Evolutionary conservation across 1,140 invertebrate species (phyloP), one percentile per base, ranked within the genome.

Genomic region (Diprion similis): DNA sequence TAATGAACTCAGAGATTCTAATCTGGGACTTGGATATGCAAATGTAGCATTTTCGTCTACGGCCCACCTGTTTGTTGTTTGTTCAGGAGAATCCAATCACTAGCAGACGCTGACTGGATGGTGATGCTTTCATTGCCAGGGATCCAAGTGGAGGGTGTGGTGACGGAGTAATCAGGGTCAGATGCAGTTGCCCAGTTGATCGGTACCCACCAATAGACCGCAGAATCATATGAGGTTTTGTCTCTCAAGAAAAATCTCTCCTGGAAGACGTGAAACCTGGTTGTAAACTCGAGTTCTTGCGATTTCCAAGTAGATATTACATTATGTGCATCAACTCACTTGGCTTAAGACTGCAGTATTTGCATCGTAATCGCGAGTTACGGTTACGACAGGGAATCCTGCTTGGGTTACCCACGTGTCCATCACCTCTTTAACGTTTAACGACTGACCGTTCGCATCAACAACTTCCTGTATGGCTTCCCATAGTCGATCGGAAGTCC

Each of bases 341-440:
- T 92, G 86, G 4, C 68, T 77, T 0, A 83, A 64, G 1, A 91
- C 84, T 1, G 81, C 88, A 6, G 90, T 82, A 2, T 68, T 77
- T 45, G 87, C 83, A 71, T 89, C 80, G 8, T 81, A 84, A 17
- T 85, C 80, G 72, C 90, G 83, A 0, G 78, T 85, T 1, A 94
- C 91, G 6, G 89, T 90, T 1, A 97, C 88, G 0, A 97, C 91
- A 0, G 96, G 96, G 85, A 93, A 97, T 3, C 95, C 95, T 15
- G 93, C 87, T 81, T 96, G 94, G 1, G 90, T 85, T 0, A 93
- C 95, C 96, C 96, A 97, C 0, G 92, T 92, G 78, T 95, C 92
- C 94, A 97, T 94, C 46, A 96, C 92, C 4, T 88, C 81, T 71
- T 91, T 91, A 1, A 96, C 87, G n/a, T 88, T 89, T 6, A 81